These are phyloP conservation scores for Eriocheir sinensis DNA, from an alignment of 1,140 invertebrate species.

Conservation along the genomic window DNA sequence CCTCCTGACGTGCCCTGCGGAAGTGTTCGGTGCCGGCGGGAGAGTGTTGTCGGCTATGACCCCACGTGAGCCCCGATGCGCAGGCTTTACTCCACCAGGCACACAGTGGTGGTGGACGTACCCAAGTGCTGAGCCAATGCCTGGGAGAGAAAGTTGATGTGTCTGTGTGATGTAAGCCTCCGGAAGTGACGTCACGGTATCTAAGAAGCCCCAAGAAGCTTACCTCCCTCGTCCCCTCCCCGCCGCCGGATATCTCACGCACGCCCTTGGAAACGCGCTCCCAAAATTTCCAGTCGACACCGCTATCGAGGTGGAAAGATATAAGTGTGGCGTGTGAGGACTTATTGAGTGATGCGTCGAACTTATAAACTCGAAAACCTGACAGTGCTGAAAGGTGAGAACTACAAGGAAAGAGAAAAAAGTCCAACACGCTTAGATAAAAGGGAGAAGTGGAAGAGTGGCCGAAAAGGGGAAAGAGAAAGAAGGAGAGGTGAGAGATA, in stretches of 20 bases:
- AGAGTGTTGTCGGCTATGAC: background rate
- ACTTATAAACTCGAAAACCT: conserved; percentile 16
- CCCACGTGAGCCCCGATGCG: background rate
- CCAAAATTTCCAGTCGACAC: background rate
- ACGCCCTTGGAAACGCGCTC: conserved; percentile 11
- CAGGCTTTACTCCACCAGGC: too few species aligned
- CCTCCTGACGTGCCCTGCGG: background rate
- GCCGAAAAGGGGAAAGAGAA: background rate
- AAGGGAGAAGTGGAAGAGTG: conserved; percentile 12
- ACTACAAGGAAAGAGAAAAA: background rate
- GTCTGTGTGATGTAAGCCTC: conserved; percentile 48
- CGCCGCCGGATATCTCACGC: background rate
- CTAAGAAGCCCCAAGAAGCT: conserved; percentile 61
- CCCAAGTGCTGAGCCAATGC: background rate
- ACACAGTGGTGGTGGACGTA: conserved; percentile 16
- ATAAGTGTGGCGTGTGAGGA: conserved; percentile 7
- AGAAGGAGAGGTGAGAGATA: conserved; percentile 35
- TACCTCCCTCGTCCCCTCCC: conserved; percentile 28
- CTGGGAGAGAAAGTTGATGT: background rate
- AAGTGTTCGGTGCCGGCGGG: background rate
- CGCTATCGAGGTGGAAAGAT: background rate
- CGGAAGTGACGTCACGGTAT: conserved; percentile 24
- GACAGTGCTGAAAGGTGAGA: background rate
- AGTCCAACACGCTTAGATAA: too few species aligned
- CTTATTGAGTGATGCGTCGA: background rate